Conservation (phyloP, 2,113 vertebrate genomes). For the Phaethon lepturus region DNA sequence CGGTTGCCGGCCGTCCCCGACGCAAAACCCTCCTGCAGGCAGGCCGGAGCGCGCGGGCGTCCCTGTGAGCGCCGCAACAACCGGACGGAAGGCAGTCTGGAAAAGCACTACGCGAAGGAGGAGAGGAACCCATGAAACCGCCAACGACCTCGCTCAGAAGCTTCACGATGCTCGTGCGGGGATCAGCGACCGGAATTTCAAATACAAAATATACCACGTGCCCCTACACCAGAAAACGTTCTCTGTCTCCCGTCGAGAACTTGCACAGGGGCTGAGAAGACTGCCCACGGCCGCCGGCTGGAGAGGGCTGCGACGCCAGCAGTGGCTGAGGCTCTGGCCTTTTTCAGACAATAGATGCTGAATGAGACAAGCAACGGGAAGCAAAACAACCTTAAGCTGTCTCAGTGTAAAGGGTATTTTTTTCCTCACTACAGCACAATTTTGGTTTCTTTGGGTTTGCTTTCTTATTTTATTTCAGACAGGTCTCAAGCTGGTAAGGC, state of each 20-base stretch:
- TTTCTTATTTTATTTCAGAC: neutral
- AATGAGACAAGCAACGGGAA: neutral
- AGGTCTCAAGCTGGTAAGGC: neutral
- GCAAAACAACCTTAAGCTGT: neutral
- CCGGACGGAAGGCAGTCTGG: neutral
- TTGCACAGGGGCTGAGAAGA: neutral
- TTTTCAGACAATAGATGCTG: neutral
- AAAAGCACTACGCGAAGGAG: neutral
- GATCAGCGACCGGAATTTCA: neutral
- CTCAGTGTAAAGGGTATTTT: neutral
- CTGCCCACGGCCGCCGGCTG: neutral
- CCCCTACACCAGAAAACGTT: neutral
- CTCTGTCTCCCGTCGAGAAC: neutral
- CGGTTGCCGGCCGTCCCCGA: accelerated
- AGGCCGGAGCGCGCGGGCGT: accelerated
- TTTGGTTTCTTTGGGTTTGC: neutral
- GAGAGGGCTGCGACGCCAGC: neutral
- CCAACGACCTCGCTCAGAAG: neutral
- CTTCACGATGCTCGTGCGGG: neutral
- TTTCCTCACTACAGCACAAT: neutral
- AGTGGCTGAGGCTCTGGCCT: neutral
- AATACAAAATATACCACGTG: neutral
- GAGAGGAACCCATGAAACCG: neutral
- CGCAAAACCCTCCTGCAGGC: accelerated
- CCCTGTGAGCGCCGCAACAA: neutral